These are phyloP conservation scores for Margarornis squamiger DNA, from an alignment of 2,797 vertebrate species.

Conservation along the genomic window DNA sequence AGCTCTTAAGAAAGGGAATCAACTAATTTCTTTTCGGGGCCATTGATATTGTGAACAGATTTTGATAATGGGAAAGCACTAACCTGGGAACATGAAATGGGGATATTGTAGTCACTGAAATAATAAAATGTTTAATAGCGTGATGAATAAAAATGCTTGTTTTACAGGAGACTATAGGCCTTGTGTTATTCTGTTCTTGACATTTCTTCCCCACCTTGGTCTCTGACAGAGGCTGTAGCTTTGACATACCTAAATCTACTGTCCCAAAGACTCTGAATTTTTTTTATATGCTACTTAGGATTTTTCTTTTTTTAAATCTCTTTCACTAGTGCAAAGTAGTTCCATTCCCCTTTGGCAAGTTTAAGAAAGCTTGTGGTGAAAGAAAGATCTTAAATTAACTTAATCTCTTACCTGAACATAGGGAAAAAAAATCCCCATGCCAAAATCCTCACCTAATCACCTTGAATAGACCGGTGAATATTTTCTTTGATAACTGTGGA, in stretches of 20 bases:
- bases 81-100: neutral
- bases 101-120: constrained; percentile 8
- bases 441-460: neutral
- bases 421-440: neutral
- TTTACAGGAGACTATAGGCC: neutral
- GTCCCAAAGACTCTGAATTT: neutral
- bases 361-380: neutral
- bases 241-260: neutral
- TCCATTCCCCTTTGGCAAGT: neutral
- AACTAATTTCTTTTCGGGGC: constrained; percentile 61
- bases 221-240: neutral
- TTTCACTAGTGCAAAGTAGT: neutral
- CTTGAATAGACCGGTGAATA: neutral
- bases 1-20: constrained; percentile 51
- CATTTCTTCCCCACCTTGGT: neutral
- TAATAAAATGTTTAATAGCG: constrained; percentile 8
- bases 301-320: neutral
- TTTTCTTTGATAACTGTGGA: neutral
- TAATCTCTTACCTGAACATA: neutral
- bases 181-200: neutral
- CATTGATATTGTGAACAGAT: constrained; percentile 35
- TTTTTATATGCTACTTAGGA: neutral
- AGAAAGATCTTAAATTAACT: neutral
- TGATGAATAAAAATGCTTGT: neutral
- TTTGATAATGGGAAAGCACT: constrained; percentile 27